phyloP scores from a whole-genome alignment of 2,797 vertebrate species.

The Alca torda region DNA sequence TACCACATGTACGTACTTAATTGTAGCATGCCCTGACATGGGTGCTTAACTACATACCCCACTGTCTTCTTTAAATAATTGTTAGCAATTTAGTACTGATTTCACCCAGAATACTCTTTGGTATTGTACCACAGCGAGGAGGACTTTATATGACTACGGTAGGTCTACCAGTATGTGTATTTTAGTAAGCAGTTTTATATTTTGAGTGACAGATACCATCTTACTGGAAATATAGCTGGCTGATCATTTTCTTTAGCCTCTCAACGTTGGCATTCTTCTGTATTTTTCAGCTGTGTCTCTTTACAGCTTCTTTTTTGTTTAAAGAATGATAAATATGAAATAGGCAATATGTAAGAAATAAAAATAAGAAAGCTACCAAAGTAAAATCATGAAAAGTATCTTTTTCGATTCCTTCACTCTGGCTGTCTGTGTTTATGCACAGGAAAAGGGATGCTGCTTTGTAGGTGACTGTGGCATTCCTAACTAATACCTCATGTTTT shows the following conservation, averaged over 20 bases:
- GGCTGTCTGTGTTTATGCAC: not conserved
- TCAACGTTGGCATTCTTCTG: not conserved
- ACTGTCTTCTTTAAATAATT: not conserved
- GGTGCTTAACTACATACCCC: not conserved
- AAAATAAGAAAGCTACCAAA: not conserved
- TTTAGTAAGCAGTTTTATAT: not conserved
- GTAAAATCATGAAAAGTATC: not conserved
- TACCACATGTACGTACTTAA: not conserved
- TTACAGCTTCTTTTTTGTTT: not conserved
- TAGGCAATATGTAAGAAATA: not conserved
- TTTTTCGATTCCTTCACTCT: not conserved
- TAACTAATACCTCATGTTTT: not conserved
- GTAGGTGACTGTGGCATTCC: not conserved
- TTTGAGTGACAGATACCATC: not conserved
- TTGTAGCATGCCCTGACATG: not conserved
- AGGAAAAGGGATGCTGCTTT: not conserved
- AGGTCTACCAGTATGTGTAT: not conserved
- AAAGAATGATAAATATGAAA: not conserved
- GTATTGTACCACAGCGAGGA: not conserved
- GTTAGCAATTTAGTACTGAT: not conserved
- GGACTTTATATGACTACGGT: not conserved
- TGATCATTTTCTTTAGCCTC: not conserved
- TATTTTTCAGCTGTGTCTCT: not conserved
- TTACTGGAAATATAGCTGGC: not conserved
- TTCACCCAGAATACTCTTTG: not conserved